phyloP scores from a whole-genome alignment of 2,797 vertebrate genomes.

The Coracias cyanogaster region DNA sequence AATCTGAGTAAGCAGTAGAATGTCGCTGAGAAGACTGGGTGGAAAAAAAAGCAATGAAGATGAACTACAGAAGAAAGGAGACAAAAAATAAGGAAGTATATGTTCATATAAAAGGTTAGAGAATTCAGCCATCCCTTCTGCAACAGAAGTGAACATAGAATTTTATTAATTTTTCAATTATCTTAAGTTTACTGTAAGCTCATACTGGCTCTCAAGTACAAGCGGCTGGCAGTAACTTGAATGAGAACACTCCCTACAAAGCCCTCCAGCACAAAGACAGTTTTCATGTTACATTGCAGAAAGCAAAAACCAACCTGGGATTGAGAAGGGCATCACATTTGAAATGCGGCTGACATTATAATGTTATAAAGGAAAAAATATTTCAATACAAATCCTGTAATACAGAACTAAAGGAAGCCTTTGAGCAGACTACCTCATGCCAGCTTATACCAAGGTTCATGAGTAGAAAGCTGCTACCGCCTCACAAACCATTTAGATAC shows the following conservation, averaged over 20 bases:
- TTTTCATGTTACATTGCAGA: background rate
- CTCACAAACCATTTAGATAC: background rate
- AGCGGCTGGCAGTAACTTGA: background rate
- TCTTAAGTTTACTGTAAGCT: background rate
- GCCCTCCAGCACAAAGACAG: background rate
- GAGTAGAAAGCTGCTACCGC: background rate
- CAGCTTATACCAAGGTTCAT: background rate
- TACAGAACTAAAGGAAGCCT: background rate
- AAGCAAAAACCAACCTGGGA: background rate
- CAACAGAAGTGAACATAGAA: background rate
- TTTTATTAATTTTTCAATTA: background rate
- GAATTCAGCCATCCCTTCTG: background rate
- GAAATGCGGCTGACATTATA: background rate
- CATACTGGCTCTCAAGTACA: background rate
- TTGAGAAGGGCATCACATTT: background rate
- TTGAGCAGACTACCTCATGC: background rate
- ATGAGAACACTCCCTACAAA: background rate
- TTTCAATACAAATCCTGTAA: background rate
- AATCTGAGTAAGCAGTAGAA: background rate
- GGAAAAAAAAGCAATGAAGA: background rate
- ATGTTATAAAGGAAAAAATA: background rate
- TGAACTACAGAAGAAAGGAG: background rate
- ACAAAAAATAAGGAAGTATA: background rate
- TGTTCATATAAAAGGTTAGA: background rate
- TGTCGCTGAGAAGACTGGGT: background rate